Conservation (phyloP, 2,888 invertebrate species). For the Thecophora atra region DNA sequence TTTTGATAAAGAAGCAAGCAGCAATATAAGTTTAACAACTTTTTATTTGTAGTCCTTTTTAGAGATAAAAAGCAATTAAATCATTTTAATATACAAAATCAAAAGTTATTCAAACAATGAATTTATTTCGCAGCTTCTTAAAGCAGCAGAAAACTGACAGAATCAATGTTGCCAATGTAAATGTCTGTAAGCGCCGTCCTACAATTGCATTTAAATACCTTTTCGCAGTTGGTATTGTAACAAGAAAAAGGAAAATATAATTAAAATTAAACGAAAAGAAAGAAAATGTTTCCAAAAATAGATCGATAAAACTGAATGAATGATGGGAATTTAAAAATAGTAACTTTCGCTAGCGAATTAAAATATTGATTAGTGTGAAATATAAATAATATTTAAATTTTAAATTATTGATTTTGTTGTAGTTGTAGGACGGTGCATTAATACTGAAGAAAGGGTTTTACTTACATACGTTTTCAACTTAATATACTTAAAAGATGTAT, state of each 20-base stretch:
- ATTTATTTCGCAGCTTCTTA: slow-evolving; percentile 4
- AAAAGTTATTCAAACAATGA: not conserved
- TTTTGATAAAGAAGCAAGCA: slow-evolving; percentile 12
- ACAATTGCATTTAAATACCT: too few relatives aligned
- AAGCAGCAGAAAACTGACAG: slow-evolving; percentile 9
- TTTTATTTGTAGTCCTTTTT: not conserved
- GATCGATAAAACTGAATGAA: too few relatives aligned
- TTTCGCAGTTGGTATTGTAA: too few relatives aligned
- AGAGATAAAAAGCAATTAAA: not conserved
- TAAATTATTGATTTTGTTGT: too few relatives aligned
- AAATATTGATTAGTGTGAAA: not conserved
- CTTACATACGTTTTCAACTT: slow-evolving; percentile 13
- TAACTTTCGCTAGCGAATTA: too few relatives aligned
- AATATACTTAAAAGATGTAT: not conserved
- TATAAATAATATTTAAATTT: not conserved
- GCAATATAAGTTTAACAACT: not conserved
- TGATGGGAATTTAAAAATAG: too few relatives aligned
- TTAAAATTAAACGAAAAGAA: too few relatives aligned
- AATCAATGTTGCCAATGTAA: slow-evolving; percentile 7
- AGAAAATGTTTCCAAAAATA: too few relatives aligned
- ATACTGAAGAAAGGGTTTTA: slow-evolving; percentile 5
- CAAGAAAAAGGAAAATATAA: too few relatives aligned
- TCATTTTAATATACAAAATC: not conserved
- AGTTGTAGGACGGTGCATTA: slow-evolving; percentile 27
- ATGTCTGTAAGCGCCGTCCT: slow-evolving; percentile 33